A percentile compares a stretch with the other conserved stretches of the same genome.
Conservation (phyloP, 2,797 vertebrate genomes). For the Scarus forsteni region DNA sequence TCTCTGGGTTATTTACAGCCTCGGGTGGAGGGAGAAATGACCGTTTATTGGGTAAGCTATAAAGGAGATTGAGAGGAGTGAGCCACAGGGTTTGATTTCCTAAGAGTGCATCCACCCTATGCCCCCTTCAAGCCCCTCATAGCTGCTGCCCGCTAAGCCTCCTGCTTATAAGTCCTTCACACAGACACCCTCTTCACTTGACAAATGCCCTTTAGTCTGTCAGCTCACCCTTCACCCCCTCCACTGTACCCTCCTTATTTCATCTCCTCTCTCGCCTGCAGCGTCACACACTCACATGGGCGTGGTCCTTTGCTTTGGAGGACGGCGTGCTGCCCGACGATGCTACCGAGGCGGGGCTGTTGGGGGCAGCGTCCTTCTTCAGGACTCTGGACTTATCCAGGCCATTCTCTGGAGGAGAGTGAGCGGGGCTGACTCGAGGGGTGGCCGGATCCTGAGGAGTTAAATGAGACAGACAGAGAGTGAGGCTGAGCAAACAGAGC, state of each 20-base stretch:
- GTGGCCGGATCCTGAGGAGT: conserved; percentile 90
- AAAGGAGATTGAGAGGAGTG: conserved; percentile 80
- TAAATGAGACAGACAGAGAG: conserved; percentile 60
- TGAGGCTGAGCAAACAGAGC: conserved; percentile 73
- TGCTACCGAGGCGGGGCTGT: conserved; percentile 95
- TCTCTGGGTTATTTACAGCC: conserved; percentile 75
- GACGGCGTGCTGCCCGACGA: conserved; percentile 98
- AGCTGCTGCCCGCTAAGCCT: conserved; percentile 66
- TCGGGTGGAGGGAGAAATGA: conserved; percentile 62
- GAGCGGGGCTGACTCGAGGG: conserved; percentile 92
- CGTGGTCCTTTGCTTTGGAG: conserved; percentile 96
- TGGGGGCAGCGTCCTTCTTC: conserved; percentile 93
- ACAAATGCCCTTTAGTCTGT: conserved; percentile 70
- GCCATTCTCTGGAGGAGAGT: conserved; percentile 95
- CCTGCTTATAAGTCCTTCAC: conserved; percentile 54
- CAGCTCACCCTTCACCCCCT: conserved; percentile 49
- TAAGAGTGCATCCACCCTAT: conserved; percentile 69
- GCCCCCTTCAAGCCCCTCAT: conserved; percentile 53
- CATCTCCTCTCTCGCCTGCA: conserved; percentile 17
- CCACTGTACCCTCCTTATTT: conserved; percentile 49
- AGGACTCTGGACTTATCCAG: conserved; percentile 92
- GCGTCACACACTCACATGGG: conserved; percentile 85
- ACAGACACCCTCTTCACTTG: conserved; percentile 69
- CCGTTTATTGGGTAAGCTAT: conserved; percentile 80
- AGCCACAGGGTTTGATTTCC: conserved; percentile 76